Base-by-base conservation (phyloP, 2,113 vertebrate species). In the Rhombomys opimus region DNA sequence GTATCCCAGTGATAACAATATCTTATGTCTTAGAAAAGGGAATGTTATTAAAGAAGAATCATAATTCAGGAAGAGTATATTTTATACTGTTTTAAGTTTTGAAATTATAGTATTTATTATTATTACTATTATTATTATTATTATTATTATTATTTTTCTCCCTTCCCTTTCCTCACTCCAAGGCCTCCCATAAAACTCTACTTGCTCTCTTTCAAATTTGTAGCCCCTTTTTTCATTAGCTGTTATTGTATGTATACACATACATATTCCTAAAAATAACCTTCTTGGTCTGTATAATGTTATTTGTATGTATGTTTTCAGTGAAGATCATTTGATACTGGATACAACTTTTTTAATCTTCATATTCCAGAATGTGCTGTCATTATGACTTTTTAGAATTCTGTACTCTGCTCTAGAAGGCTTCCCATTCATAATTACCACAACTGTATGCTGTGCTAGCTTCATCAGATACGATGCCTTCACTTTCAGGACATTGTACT, bases 361-460 rank as follows among this genome's bases (percentile, higher is more conserved):
- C 8, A 57, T 32, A 46, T 84, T 92, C 41, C 86, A 96, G 89
- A 95, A 95, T 54, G 41, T 70, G 32, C 75, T 94, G 22, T 85
- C 18, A 68, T 82, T 87, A 85, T 92, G 72, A 72, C 23, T 23
- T 81, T 82, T 95, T 90, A 50, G 6, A 50, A 50, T 88, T 67
- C 23, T 54, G 2, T 88, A 61, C 11, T 35, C 22, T 65, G 50
- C 93, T 18, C 86, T 76, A 92, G 81, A 70, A 94, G 75, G 23
- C 23, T 35, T 73, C 63, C 23, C n/a, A 84, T 88, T 90, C 73
- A 87, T 84, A 94, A 94, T 50, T 59, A 87, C 15, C 35, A 81
- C 7, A 14, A 52, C 35, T n/a, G 68, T n/a, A 78, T 81, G 22
- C 25, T 75, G 10, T 76, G 27, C 75, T 87, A 73, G 67, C n/a